Evolutionary conservation across 2,888 invertebrate genomes (phyloP).

Genomic region (Scaptomyza flava): DNA sequence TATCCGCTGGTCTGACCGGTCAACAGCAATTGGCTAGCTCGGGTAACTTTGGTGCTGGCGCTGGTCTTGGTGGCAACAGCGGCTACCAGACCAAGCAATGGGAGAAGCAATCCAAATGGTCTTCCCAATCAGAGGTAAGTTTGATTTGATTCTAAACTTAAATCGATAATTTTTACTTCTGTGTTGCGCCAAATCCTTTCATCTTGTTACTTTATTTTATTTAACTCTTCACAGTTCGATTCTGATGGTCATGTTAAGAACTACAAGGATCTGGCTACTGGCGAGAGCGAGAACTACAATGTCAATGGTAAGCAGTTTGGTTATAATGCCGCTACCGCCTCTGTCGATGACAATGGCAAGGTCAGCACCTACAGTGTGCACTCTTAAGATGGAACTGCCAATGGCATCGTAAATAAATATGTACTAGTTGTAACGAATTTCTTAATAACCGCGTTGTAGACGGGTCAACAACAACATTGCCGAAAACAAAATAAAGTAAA

Average conservation of each 20-base stretch:
- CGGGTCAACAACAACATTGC: constrained; percentile 9
- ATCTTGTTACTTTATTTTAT: too few relatives aligned
- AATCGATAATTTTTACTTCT: too few relatives aligned
- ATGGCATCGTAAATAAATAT: background rate
- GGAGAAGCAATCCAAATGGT: constrained; percentile 84
- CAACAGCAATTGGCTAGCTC: constrained; percentile 48
- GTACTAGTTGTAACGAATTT: constrained; percentile 22
- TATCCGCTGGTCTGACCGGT: constrained; percentile 40
- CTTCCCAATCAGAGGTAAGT: constrained; percentile 83
- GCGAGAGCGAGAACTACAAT: constrained; percentile 84
- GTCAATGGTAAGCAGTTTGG: constrained; percentile 86
- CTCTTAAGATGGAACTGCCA: constrained; percentile 65
- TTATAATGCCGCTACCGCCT: constrained; percentile 86
- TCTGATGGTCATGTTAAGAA: constrained; percentile 81
- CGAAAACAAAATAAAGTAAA: constrained; percentile 25
- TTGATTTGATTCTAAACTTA: too few relatives aligned
- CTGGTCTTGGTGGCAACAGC: constrained; percentile 40
- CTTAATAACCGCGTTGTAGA: constrained; percentile 5
- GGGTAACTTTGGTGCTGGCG: constrained; percentile 54
- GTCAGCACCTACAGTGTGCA: constrained; percentile 86
- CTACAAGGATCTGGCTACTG: constrained; percentile 83
- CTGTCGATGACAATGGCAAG: constrained; percentile 88
- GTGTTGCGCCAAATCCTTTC: too few relatives aligned
- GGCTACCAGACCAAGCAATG: constrained; percentile 82
- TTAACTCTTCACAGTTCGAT: constrained; percentile 70